Base-by-base conservation (phyloP, 2,113 vertebrate genomes). In the Vulpes vulpes region DNA sequence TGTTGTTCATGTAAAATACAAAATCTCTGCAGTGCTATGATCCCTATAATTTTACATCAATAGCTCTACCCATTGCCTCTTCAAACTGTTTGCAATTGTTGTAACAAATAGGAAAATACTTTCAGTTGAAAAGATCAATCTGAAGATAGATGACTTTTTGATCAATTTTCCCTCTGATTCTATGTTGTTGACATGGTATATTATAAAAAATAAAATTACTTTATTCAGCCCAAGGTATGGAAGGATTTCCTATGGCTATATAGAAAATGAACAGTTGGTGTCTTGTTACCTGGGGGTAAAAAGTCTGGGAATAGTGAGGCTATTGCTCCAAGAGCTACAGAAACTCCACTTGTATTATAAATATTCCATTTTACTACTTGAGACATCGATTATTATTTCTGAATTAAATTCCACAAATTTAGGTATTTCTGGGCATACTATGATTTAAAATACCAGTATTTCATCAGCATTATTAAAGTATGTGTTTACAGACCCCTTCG, bases 91-190 rank as follows among this genome's bases (percentile, higher is more conserved):
- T 89, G 27, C 22, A 86, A 51, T 60, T 49, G 20, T 89, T 65
- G 60, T 80, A 55, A 25, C 90, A 91, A 95, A 67, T 19, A 43
- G n/a, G 84, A 91, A 94, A 92, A 43, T 90, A 65, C 81, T 94
- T 95, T 55, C 55, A 30, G 12, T 78, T 79, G 73, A 78, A 95
- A 95, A 78, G 86, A 86, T 51, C 94, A 82, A 96, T 71, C 51
- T 65, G 67, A 90, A 92, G 76, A 88, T 83, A 53, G 67, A 85
- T 51, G n/a, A 55, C n/a, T 92, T 83, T 27, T 19, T 69, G n/a
- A 76, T 80, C 88, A 84, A 1, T 79, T 15, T 27, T 27, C 15
- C 74, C 27, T 90, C 49, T 59, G 74, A 69, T 49, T 87, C 62
- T 94, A 51, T 79, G 60, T 17, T n/a, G 57, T 20, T n/a, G 32